These are phyloP conservation scores for Oscheius sp. DNA, from an alignment of 2,888 invertebrate species.

Conservation along the genomic window DNA sequence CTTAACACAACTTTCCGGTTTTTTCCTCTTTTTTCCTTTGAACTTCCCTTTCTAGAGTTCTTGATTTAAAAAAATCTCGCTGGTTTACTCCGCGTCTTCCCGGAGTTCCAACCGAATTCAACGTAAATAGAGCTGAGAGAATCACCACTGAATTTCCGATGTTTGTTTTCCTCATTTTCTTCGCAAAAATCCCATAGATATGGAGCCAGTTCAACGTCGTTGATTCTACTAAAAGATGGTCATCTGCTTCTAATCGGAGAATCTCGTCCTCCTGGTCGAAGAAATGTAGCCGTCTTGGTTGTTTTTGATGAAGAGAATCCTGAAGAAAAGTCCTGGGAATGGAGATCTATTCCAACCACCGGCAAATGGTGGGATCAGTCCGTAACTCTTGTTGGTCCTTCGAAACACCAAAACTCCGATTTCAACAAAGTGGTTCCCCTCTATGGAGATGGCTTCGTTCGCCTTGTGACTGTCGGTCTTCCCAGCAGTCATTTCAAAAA, in stretches of 20 bases:
- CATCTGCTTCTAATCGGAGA: conserved; percentile 18
- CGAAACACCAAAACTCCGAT: conserved; percentile 4
- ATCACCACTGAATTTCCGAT: conserved; percentile 7
- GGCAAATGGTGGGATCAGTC: conserved; percentile 5
- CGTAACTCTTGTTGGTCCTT: background rate
- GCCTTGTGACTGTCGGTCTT: conserved; percentile 21
- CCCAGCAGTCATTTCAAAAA: background rate
- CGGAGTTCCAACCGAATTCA: conserved; percentile 3
- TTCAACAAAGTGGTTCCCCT: conserved; percentile 15
- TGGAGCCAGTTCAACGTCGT: background rate
- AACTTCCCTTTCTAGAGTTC: conserved; percentile 8
- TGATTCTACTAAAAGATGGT: conserved; percentile 3
- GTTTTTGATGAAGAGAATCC: background rate
- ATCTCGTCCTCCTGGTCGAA: background rate
- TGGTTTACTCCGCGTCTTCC: conserved; percentile 18
- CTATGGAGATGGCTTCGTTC: background rate
- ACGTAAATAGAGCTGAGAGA: background rate
- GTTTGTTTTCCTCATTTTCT: background rate
- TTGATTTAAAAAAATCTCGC: conserved; percentile 9
- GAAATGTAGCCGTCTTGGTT: conserved; percentile 11
- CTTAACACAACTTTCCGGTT: conserved; percentile 13
- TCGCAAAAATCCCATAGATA: background rate
- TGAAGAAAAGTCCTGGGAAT: conserved; percentile 6
- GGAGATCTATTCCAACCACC: background rate
- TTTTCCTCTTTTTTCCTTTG: background rate